A percentile compares a stretch with the other conserved stretches of the same genome.
Conservation (phyloP, 1,140 invertebrate genomes). For the Saccostrea cuccullata region DNA sequence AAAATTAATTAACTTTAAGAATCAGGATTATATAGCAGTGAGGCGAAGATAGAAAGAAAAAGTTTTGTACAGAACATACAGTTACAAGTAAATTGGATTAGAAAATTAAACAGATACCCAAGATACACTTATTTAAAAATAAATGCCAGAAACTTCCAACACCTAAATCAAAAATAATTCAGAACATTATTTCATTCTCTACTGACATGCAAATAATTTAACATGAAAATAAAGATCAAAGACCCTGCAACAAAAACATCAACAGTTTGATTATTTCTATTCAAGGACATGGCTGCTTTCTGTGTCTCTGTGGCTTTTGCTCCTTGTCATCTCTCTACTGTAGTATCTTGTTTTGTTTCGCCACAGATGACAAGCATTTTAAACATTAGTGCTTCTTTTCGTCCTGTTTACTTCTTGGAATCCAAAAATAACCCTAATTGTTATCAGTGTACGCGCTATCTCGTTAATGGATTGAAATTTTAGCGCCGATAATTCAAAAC, state of each 20-base stretch:
- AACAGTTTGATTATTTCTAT: background rate
- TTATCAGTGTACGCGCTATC: conserved; percentile 8
- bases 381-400: conserved; percentile 3
- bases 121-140: no score
- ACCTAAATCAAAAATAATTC: no score
- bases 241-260: background rate
- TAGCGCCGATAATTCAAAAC: conserved; percentile 26
- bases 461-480: conserved; percentile 38
- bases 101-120: no score
- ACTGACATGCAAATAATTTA: no score
- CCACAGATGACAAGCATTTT: conserved; percentile 21
- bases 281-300: background rate
- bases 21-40: no score
- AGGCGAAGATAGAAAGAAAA: no score
- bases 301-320: background rate
- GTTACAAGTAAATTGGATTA: no score
- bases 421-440: conserved; percentile 22
- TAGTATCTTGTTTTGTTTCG: conserved; percentile 25
- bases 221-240: background rate
- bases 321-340: background rate
- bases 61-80: no score
- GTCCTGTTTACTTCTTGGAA: conserved; percentile 13
- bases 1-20: no score
- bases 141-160: no score
- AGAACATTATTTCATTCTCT: no score